Evolutionary conservation across 2,113 vertebrate genomes (phyloP), one percentile per base, ranked within the genome.

Genomic region (Misgurnus anguillicaudatus): DNA sequence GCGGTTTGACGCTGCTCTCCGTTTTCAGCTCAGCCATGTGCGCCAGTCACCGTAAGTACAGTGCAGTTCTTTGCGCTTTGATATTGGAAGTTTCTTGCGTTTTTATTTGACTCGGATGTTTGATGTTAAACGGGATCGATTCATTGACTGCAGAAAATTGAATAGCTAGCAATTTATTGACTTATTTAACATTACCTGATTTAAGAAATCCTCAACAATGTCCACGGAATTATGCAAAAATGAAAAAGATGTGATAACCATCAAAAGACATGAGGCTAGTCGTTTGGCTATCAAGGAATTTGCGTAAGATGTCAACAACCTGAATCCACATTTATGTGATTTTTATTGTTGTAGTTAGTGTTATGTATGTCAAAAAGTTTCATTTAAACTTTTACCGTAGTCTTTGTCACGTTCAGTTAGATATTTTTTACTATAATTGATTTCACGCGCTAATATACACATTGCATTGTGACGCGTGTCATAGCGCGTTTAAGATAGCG

Each of bases 1-100:
- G 53, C 45, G 81, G 75, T 31, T 47, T 85, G 77, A 70, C 48
- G 45, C 67, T 87, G 69, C 68, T 85, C 81, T 80, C 86, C 84
- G 87, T 86, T 74, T 65, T 87, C 17, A 51, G 88, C 81, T 86
- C 88, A 85, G 88, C 89, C 0, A 83, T 88, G 76, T 89, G 89
- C 82, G 91, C 89, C 72, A 72, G 85, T 80, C 89, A 90, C 85
- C 72, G 91, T 93, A 85, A 93, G 92, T 93, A 87, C 61, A 41
- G n/a, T 53, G 63, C 41, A 53, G 70, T 47, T 48, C 11, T 14
- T 39, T 45, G 41, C 2, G 9, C 3, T 19, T 5, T 42, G 16
- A 21, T 45, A 7, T 36, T 41, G 31, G n/a, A 74, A 74, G 57
- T 74, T 73, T 42, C 42, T 24, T 47, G 24, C n/a, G 3, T n/a